Evolutionary conservation across 1,140 invertebrate species (phyloP).

Genomic region (Tetramorium alpestre): DNA sequence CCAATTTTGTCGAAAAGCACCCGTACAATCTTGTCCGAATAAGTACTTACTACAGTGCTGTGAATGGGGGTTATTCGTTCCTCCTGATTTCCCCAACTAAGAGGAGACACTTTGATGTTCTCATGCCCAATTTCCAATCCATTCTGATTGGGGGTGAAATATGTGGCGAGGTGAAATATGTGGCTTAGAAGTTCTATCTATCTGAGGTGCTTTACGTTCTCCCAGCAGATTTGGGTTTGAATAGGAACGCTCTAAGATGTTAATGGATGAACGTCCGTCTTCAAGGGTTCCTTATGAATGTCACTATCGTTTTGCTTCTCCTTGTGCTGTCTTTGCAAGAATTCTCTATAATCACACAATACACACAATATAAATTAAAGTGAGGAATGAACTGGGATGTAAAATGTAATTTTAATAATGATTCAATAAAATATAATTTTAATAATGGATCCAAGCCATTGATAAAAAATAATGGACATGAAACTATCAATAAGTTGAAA

Average conservation of each 20-base stretch:
- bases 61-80: slow-evolving; percentile 88
- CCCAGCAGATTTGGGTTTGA: slow-evolving; percentile 90
- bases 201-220: slow-evolving; percentile 83
- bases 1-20: slow-evolving; percentile 33
- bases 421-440: not conserved
- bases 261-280: slow-evolving; percentile 80
- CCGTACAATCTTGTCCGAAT: slow-evolving; percentile 29
- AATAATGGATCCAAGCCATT: not conserved
- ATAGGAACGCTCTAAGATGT: slow-evolving; percentile 87
- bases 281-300: slow-evolving; percentile 84
- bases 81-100: slow-evolving; percentile 81
- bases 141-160: slow-evolving; percentile 57
- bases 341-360: slow-evolving; percentile 47
- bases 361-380: slow-evolving; percentile 11
- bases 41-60: slow-evolving; percentile 86
- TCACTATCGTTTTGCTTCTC: slow-evolving; percentile 69
- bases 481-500: not conserved
- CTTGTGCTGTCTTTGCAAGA: slow-evolving; percentile 56
- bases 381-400: not conserved
- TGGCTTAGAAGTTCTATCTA: slow-evolving; percentile 89
- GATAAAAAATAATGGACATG: not conserved
- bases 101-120: slow-evolving; percentile 70
- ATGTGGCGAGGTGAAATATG: slow-evolving; percentile 74
- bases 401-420: not conserved
- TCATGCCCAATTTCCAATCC: slow-evolving; percentile 57